phyloP scores from a whole-genome alignment of 1,140 invertebrate genomes.

The Solen grandis region DNA sequence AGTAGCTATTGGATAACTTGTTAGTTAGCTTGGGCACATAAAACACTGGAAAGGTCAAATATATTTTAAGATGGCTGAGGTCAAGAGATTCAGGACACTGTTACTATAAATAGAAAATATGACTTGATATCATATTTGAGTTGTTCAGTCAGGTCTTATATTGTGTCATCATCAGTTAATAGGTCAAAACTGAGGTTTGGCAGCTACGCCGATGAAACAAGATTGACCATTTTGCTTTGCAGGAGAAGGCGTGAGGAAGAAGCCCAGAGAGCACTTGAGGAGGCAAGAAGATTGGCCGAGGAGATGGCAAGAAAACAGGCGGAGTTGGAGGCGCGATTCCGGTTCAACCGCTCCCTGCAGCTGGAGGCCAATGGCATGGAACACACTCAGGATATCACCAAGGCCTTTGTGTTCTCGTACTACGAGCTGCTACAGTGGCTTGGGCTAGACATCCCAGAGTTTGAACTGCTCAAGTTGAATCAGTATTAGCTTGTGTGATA shows the following conservation, averaged over 20 bases:
- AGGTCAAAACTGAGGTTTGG: not conserved
- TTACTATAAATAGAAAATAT: not conserved
- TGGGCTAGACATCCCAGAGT: slow-evolving; percentile 78
- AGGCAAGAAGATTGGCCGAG: slow-evolving; percentile 75
- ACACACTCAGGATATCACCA: slow-evolving; percentile 78
- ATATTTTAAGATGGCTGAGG: no score
- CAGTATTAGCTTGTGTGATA: slow-evolving; percentile 61
- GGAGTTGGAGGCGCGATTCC: slow-evolving; percentile 75
- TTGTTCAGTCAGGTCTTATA: not conserved
- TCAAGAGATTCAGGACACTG: not conserved
- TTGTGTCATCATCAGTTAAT: not conserved
- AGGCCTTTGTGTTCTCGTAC: slow-evolving; percentile 81
- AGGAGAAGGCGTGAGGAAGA: slow-evolving; percentile 76
- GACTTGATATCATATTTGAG: not conserved
- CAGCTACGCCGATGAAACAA: not conserved
- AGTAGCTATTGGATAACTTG: no score
- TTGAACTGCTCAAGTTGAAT: slow-evolving; percentile 74
- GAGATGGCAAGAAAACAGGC: slow-evolving; percentile 77
- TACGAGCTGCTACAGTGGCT: slow-evolving; percentile 80
- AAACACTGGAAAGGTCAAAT: no score
- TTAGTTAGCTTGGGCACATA: no score
- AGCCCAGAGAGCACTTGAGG: slow-evolving; percentile 72
- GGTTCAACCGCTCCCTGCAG: slow-evolving; percentile 76
- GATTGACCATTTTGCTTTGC: slow-evolving; percentile 30
- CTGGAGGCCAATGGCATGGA: slow-evolving; percentile 74